phyloP scores from a whole-genome alignment of 1,140 invertebrate genomes.

The Bathynomus jamesi region DNA sequence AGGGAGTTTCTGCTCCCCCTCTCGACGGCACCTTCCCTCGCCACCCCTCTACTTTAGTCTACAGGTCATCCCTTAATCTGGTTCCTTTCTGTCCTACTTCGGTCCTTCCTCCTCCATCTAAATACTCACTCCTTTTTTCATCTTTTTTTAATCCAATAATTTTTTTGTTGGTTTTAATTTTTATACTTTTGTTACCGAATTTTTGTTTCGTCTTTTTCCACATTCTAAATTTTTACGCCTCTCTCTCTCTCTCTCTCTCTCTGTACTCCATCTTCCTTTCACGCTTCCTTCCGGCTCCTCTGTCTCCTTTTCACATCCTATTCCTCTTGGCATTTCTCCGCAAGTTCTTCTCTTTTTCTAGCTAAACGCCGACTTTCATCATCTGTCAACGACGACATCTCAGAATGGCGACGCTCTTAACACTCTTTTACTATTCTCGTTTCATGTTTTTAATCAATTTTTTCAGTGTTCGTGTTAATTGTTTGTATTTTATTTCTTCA shows the following conservation, averaged over 20 bases:
- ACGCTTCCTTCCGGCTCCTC: no score
- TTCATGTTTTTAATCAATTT: no score
- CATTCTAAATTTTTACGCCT: neutral
- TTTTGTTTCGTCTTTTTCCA: neutral
- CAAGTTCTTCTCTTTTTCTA: no score
- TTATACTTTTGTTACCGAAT: neutral
- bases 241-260: neutral
- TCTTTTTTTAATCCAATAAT: neutral
- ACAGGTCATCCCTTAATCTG: conserved; percentile 13
- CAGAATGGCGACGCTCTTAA: no score
- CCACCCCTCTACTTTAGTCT: conserved; percentile 11
- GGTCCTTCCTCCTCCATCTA: neutral
- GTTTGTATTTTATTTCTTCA: no score
- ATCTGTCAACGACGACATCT: no score
- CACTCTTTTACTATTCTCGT: no score
- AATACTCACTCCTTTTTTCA: neutral
- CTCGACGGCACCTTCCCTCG: conserved; percentile 14
- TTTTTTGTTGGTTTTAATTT: neutral
- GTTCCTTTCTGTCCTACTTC: neutral
- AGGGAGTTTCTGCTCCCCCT: conserved; percentile 8
- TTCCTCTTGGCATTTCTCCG: no score
- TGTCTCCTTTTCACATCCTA: no score
- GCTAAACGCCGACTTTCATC: no score
- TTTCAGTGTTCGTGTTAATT: no score
- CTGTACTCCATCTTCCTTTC: neutral